Base-by-base conservation (phyloP, 2,797 vertebrate genomes). In the Scolopax bukidnonensis region DNA sequence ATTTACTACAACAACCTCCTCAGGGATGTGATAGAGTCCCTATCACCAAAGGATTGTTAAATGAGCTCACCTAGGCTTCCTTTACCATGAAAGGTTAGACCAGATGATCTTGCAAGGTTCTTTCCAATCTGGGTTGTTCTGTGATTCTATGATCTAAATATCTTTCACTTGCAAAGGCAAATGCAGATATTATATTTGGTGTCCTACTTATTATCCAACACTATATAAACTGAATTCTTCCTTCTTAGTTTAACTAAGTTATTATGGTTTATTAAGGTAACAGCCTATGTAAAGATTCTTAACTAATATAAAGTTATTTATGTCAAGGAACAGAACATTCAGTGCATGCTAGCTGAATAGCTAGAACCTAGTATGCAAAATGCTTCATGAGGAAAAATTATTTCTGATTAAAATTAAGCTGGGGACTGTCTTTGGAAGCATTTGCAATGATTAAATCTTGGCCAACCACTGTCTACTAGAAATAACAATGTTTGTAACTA, bases 291-390 rank as follows among this genome's bases (percentile, higher is more conserved):
- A 71, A 75, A 41, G 33, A 51, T 33, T 15, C 48, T 92, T 73
- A 33, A 74, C 32, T 87, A 69, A 67, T 43, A 59, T 25, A 61
- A 86, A 84, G 32, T 5, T 84, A 60, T 83, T 84, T 87, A 38
- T 63, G 28, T 76, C 24, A 87, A 70, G 40, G 20, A 90, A 59
- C 14, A 56, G 33, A 93, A 92, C 28, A 65, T 65, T 88, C 56
- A 60, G 18, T 83, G 12, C 38, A 33, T 45, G 33, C 10, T 57
- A 70, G 48, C 14, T 91, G 60, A 89, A 77, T 28, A 77, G 18
- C 48, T 90, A 85, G 20, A 73, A 85, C n/a, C 12, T 69, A 82
- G 65, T 85, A 71, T 73, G 32, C 45, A 84, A 81, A 96, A 64
- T 16, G 3, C 60, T 87, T 94, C 76, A 84, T 19, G 32, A 57